Percentiles rank a stretch among this genome's conserved stretches.
These are phyloP conservation scores for Limnephilus lunatus DNA, from an alignment of 2,888 invertebrate genomes.

Conservation along the genomic window DNA sequence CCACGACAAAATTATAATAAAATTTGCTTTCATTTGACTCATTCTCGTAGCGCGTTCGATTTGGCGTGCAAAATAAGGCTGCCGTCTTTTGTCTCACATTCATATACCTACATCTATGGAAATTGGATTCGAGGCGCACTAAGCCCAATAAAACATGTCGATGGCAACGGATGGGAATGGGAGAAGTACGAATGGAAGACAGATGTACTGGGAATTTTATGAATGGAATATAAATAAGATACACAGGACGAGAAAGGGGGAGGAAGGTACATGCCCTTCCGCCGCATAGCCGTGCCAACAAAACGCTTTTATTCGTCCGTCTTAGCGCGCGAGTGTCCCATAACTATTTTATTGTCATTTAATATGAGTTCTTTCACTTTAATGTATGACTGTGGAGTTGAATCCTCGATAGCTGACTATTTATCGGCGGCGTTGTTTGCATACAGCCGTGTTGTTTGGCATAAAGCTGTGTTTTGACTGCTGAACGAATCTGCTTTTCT, in stretches of 20 bases:
- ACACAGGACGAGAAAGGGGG: neutral
- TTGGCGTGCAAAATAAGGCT: slow-evolving; percentile 11
- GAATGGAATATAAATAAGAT: slow-evolving; percentile 42
- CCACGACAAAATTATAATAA: neutral
- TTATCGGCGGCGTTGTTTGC: neutral
- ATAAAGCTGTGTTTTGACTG: neutral
- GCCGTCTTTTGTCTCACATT: slow-evolving; percentile 39
- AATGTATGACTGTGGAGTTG: neutral
- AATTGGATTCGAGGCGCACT: slow-evolving; percentile 42
- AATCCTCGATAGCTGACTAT: neutral
- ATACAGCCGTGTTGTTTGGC: neutral
- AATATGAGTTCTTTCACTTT: slow-evolving; percentile 20
- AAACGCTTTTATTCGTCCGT: slow-evolving; percentile 28
- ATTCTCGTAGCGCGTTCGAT: slow-evolving; percentile 13
- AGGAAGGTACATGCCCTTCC: neutral
- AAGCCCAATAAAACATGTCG: slow-evolving; percentile 44
- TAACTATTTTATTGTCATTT: slow-evolving; percentile 41
- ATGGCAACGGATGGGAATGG: slow-evolving; percentile 31
- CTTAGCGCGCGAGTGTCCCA: neutral
- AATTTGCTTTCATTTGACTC: neutral
- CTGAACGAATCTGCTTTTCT: neutral
- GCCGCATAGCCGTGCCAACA: slow-evolving; percentile 6
- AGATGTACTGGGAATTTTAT: slow-evolving; percentile 39
- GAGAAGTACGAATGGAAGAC: slow-evolving; percentile 23
- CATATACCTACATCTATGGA: slow-evolving; percentile 30